Conservation (phyloP, 2,113 vertebrate genomes). For the Thalassoma bifasciatum region DNA sequence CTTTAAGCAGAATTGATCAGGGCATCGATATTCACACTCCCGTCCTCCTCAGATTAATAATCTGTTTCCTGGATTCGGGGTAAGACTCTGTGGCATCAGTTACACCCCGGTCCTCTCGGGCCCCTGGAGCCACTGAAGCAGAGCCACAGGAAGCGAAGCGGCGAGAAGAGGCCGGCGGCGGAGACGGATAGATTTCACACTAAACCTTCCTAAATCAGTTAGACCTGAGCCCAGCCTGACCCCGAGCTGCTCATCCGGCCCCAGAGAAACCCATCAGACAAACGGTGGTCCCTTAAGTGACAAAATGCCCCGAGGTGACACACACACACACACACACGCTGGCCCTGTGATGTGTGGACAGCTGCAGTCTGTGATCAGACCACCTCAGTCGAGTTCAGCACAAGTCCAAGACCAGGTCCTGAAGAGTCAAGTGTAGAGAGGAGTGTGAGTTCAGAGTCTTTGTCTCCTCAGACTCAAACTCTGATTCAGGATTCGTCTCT, state of each 20-base stretch:
- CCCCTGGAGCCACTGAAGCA: slow-evolving; percentile 48
- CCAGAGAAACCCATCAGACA: slow-evolving; percentile 52
- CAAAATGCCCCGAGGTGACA: slow-evolving; percentile 63
- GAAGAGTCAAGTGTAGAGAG: neutral
- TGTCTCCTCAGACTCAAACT: neutral
- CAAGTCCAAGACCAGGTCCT: slow-evolving; percentile 68
- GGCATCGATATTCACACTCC: too few relatives aligned
- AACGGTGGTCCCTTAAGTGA: slow-evolving; percentile 66
- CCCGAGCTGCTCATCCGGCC: slow-evolving; percentile 66
- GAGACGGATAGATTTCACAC: slow-evolving; percentile 65
- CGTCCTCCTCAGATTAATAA: too few relatives aligned
- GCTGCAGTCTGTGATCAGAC: slow-evolving; percentile 36
- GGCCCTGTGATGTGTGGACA: slow-evolving; percentile 18
- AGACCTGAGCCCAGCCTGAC: slow-evolving; percentile 58
- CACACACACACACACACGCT: slow-evolving; percentile 34
- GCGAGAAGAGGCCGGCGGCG: slow-evolving; percentile 17
- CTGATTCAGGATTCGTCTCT: too few relatives aligned
- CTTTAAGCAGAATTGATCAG: too few relatives aligned
- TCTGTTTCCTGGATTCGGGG: too few relatives aligned
- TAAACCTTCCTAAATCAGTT: slow-evolving; percentile 69
- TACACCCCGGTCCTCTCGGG: slow-evolving; percentile 1
- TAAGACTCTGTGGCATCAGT: neutral
- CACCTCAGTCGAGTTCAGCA: slow-evolving; percentile 56
- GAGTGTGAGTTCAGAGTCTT: neutral
- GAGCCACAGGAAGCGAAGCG: slow-evolving; percentile 38